phyloP scores from a whole-genome alignment of 2,797 vertebrate genomes.

The Poeciliopsis paucimaculata region DNA sequence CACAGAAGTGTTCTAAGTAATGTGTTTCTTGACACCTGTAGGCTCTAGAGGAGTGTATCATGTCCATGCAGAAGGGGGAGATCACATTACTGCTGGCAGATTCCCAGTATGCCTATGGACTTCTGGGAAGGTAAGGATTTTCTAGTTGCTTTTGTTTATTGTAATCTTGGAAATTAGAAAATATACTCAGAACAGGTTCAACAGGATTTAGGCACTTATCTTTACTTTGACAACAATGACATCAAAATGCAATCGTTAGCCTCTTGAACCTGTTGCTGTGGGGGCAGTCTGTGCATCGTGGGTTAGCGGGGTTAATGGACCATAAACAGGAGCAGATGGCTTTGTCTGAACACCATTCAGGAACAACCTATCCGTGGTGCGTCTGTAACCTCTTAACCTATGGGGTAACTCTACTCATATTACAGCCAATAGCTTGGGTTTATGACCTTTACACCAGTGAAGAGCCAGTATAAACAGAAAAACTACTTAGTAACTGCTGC shows the following conservation, averaged over 20 bases:
- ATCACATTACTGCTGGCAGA: conserved; percentile 85
- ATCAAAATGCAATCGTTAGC: conserved; percentile 35
- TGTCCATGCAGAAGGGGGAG: conserved; percentile 83
- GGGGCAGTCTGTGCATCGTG: conserved; percentile 64
- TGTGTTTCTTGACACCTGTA: conserved; percentile 59
- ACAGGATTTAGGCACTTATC: conserved; percentile 2
- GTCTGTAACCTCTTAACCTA: conserved; percentile 64
- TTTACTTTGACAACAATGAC: conserved; percentile 3
- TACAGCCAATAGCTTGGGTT: conserved; percentile 65
- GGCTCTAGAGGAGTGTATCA: conserved; percentile 86
- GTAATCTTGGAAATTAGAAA: conserved; percentile 6
- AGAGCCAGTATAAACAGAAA: conserved; percentile 53
- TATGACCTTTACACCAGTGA: conserved; percentile 64
- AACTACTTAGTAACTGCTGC: conserved; percentile 28
- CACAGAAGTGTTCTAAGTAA: conserved; percentile 14
- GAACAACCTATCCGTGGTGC: conserved; percentile 59
- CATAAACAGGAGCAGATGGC: conserved; percentile 84
- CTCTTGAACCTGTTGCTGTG: conserved; percentile 79
- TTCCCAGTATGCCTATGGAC: conserved; percentile 83
- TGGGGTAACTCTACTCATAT: conserved; percentile 67
- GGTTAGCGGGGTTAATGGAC: conserved; percentile 75
- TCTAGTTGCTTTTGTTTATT: conserved; percentile 22
- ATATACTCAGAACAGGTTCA: conserved; percentile 1
- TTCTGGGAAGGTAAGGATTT: conserved; percentile 83
- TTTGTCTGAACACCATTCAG: conserved; percentile 70